Evolutionary conservation across 2,113 vertebrate species (phyloP).

Genomic region (Podiceps cristatus): DNA sequence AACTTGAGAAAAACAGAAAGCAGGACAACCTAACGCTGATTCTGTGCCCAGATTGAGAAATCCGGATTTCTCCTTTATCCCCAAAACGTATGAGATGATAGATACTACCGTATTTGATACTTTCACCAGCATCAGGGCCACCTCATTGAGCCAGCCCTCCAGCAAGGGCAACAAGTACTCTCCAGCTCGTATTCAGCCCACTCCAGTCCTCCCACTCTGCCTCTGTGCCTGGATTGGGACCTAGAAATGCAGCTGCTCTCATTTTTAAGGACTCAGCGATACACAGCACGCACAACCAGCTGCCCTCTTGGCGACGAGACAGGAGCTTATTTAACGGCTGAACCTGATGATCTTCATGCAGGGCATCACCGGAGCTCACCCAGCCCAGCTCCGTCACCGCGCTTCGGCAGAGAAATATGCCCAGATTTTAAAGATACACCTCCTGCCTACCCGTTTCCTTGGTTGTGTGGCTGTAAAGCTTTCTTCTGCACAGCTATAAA

Average conservation of each 20-base stretch:
- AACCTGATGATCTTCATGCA: rapidly evolving
- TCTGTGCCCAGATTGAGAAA: background rate
- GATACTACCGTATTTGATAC: background rate
- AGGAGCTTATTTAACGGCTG: background rate
- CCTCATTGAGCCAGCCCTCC: background rate
- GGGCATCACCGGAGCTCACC: background rate
- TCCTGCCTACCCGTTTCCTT: background rate
- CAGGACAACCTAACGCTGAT: background rate
- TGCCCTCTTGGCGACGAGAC: background rate
- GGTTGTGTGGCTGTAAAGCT: background rate
- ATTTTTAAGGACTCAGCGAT: background rate
- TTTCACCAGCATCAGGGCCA: background rate
- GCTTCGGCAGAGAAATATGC: background rate
- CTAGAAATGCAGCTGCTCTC: background rate
- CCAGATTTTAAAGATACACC: background rate
- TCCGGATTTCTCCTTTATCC: background rate
- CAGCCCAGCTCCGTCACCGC: rapidly evolving
- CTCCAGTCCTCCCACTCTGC: background rate
- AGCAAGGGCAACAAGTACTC: background rate
- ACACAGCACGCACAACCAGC: background rate
- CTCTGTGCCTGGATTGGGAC: background rate
- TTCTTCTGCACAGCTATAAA: slow-evolving; percentile 7
- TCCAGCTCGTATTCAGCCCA: rapidly evolving
- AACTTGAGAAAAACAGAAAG: background rate
- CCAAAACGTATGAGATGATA: rapidly evolving